These are phyloP conservation scores for Ophioderma brevispina DNA, from an alignment of 35 echinoderm and acorn worm species.

Conservation along the genomic window DNA sequence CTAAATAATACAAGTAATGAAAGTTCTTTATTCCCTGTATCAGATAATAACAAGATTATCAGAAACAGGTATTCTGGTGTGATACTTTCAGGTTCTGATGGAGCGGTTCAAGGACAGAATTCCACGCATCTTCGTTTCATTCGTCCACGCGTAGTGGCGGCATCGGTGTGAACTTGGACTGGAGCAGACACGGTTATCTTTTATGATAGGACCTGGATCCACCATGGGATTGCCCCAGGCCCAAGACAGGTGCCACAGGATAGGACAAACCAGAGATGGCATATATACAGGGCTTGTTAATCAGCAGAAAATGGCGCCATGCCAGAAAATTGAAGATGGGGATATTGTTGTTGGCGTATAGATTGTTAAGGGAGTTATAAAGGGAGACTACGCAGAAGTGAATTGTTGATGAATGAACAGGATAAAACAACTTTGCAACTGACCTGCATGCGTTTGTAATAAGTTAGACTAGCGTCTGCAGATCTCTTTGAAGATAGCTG, in stretches of 20 bases:
- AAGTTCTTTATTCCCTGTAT: too few relatives aligned
- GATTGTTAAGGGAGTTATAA: too few relatives aligned
- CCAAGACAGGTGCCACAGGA: conserved; percentile 98
- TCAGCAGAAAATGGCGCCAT: too few relatives aligned
- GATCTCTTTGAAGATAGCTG: neutral
- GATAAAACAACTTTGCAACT: too few relatives aligned
- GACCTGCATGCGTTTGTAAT: neutral
- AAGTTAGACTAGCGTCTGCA: neutral
- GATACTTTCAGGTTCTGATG: conserved; percentile 82
- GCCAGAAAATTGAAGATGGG: too few relatives aligned
- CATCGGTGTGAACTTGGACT: conserved; percentile 90
- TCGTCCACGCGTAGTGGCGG: conserved; percentile 93
- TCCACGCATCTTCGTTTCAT: too few relatives aligned
- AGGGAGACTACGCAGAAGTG: too few relatives aligned
- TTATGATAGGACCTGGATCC: conserved; percentile 99
- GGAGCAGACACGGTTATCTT: conserved; percentile 97
- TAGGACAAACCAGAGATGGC: conserved; percentile 98
- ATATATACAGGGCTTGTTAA: conserved; percentile 99
- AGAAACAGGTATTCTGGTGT: too few relatives aligned
- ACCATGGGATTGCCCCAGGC: conserved; percentile 98
- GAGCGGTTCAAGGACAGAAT: conserved; percentile 93
- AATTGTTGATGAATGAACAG: too few relatives aligned
- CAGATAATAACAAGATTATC: too few relatives aligned
- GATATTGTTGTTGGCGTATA: too few relatives aligned
- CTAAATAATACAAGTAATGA: too few relatives aligned